Base-by-base conservation (phyloP, 92 coral and sea anemone genomes). In the Siderastrea radians region DNA sequence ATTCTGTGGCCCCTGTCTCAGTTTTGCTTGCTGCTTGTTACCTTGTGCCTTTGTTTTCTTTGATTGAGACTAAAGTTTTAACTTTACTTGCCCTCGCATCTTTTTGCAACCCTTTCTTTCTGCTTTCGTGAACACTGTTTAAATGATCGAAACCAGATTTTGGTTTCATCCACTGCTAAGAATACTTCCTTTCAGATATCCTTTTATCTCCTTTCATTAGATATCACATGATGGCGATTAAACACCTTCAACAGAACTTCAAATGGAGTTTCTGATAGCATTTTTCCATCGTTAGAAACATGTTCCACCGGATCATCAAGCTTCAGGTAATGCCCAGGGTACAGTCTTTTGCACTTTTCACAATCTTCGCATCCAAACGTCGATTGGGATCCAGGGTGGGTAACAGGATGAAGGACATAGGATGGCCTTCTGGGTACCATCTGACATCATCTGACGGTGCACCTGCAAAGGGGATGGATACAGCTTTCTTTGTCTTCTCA, bases 381-480 rank as follows among this genome's bases (percentile, higher is more conserved):
- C 83, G 16, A 14, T 61, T 73, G 26, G 83, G 83, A 51, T 85
- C 89, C 45, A 76, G 74, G 43, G 87, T 72, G n/a, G 80, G 87
- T 49, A 83, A 14, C 6, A 80, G 87, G 53, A 83, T 83, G 65
- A 26, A 83, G 65, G 79, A 70, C 16, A 83, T 53, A n/a, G 87
- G 87, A 44, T 72, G 87, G 38, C 72, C 87, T 62, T 74, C 38
- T 26, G 38, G 38, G 38, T 26, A 26, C 38, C 38, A 26, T 26
- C 38, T 26, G 38, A 26, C 38, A 26, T 26, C 38, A 62, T 67
- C 60, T 49, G 82, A 55, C 7, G 82, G 82, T 77, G 63, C 63
- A 59, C 82, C 82, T 4, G 47, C 82, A 54, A n/a, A 55, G 82
- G 63, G 68, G 82, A 78, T 78, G 82, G 67, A 78, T 54, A 44